Evolutionary conservation across 2,888 invertebrate species (phyloP), one percentile per base, ranked within the genome.

Genomic region (Ormyrus nitidulus): DNA sequence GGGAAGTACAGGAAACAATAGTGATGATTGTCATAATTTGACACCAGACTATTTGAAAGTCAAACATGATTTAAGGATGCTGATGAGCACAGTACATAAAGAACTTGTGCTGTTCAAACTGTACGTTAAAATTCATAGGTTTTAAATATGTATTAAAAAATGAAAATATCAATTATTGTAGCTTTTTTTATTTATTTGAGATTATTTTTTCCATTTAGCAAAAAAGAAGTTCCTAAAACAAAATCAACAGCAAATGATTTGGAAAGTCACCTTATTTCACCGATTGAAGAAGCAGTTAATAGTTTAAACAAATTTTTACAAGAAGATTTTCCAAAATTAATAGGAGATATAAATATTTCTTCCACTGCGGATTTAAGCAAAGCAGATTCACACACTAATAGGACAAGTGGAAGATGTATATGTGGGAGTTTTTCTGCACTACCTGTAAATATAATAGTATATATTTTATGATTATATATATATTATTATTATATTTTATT

Each of bases 231-330:
- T 84, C 86, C 87, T 62, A 88, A 88, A 79, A 88, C 88, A 65
- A 88, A 86, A 83, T 82, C 90, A 71, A 82, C 86, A 66, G 85
- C 88, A 54, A 88, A 88, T 79, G 86, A 87, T 34, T 85, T 87
- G n/a, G 87, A 89, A 73, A 89, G 86, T 78, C 88, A 87, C 68
- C 87, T 86, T 68, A 86, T 90, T 83, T 89, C 90, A 68, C 90
- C 90, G 7, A 87, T 90, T 70, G 88, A 89, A 78, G 90, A 90
- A 84, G 90, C 89, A 65, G 88, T 87, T 72, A 88, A 89, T 76
- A 90, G 87, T 73, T 82, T 91, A 70, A 90, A 91, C 83, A 87
- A 88, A 77, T 90, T 91, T 85, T 84, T 91, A 76, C 89, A 89
- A 81, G 88, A 89, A 84, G 90, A 90, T 69, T 89, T 90, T 84